Evolutionary conservation across 2,888 invertebrate species (phyloP), one percentile per base, ranked within the genome.

Genomic region (Calephelis perditalis): DNA sequence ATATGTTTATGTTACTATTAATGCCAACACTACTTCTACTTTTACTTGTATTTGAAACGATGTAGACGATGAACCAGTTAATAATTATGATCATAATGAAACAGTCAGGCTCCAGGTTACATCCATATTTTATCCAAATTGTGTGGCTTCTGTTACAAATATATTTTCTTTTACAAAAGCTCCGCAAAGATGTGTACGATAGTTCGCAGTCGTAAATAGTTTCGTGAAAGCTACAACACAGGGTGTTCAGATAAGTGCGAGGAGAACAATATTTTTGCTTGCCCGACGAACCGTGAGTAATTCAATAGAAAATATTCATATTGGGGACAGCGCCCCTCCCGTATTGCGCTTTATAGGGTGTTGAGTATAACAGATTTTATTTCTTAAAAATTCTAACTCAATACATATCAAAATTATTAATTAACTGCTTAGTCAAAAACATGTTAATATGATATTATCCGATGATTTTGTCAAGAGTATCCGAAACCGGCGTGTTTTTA

Each of bases 271-370:
- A 90, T 89, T 90, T 89, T 86, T 85, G 82, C 79, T 76, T 71
- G 84, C 74, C 76, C 88, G 78, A 76, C 86, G 87, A 87, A 84
- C 82, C 82, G 86, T 79, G 79, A 85, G 78, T 90, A 90, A 90
- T 90, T 84, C 83, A 86, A 89, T 90, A 87, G 86, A 88, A 87
- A 87, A 88, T 87, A 89, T 89, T 89, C 89, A 86, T 84, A 84
- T 82, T 82, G 82, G 85, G 85, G 86, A 84, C 82, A 74, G 74
- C 70, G 75, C 73, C 72, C 73, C 79, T 76, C 78, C 77, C 77
- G 75, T 73, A 69, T 71, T 70, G 67, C 63, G 47, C 9, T 67
- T 69, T 77, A 82, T 73, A 75, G 78, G 66, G 49, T 76, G 82
- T 68, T 72, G 5, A 7, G 63, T 58, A 46, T 5, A 40, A 10